Conservation (phyloP, 2,888 invertebrate species). For the Frankliniella intonsa region DNA sequence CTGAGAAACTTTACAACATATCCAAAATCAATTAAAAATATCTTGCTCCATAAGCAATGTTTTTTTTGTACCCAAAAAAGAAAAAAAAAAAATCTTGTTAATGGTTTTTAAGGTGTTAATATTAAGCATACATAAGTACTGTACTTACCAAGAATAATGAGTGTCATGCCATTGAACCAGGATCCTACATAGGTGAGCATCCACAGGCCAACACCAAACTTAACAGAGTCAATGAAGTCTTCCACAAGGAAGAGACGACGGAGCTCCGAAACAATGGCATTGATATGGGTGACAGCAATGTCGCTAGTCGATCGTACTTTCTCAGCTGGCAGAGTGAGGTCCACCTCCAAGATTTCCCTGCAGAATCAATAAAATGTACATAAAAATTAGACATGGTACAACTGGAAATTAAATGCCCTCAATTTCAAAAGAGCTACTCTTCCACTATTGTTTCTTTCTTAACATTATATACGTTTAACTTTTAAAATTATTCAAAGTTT, state of each 20-base stretch:
- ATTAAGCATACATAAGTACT: too few species aligned
- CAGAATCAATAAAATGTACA: constrained; percentile 39
- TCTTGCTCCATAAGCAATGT: too few species aligned
- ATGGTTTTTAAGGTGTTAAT: too few species aligned
- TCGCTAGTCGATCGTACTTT: constrained; percentile 86
- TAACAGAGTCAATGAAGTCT: constrained; percentile 90
- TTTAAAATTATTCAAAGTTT: background rate
- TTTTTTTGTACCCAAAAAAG: background rate
- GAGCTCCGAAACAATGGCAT: constrained; percentile 74
- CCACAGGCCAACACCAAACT: constrained; percentile 94
- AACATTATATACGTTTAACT: background rate
- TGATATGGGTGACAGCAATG: constrained; percentile 79
- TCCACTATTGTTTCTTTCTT: background rate
- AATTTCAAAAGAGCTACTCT: background rate
- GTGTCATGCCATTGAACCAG: constrained; percentile 99
- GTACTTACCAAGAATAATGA: constrained; percentile 83
- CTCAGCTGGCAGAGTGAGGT: constrained; percentile 83
- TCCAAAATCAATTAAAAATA: constrained; percentile 28
- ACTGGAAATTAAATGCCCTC: background rate
- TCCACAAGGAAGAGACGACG: constrained; percentile 94
- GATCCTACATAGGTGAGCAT: constrained; percentile 95
- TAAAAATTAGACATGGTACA: constrained; percentile 30
- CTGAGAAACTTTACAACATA: constrained; percentile 5
- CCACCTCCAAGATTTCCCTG: constrained; percentile 79
- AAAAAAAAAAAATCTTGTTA: too few species aligned